Evolutionary conservation across 1,140 invertebrate species (phyloP).

Genomic region (Hestina assimilis): DNA sequence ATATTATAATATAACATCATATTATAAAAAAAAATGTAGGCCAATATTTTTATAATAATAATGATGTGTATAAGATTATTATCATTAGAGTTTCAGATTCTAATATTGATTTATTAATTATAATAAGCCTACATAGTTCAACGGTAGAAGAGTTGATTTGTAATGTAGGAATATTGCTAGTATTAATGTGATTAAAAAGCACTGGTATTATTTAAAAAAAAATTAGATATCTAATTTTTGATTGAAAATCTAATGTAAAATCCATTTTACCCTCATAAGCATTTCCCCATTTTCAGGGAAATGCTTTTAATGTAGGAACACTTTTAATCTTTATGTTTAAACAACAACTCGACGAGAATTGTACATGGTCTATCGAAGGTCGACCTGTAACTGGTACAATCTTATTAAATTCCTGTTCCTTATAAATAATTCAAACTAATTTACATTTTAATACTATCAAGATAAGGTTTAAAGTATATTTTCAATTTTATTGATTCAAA

Average conservation of each 20-base stretch:
- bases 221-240: too few relatives aligned
- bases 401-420: slow-evolving; percentile 30
- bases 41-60: background rate
- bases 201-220: background rate
- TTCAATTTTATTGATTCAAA: background rate
- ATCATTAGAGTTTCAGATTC: too few relatives aligned
- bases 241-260: background rate
- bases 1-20: background rate
- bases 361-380: slow-evolving; percentile 31
- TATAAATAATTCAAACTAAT: background rate
- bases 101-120: too few relatives aligned
- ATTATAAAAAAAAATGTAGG: background rate
- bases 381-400: slow-evolving; percentile 15
- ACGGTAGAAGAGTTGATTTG: too few relatives aligned
- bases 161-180: too few relatives aligned
- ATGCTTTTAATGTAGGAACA: slow-evolving; percentile 15
- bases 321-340: slow-evolving; percentile 9
- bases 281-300: background rate
- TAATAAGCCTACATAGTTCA: too few relatives aligned
- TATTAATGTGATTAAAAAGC: too few relatives aligned
- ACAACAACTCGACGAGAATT: slow-evolving; percentile 13
- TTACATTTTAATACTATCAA: background rate
- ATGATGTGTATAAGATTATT: too few relatives aligned
- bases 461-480: background rate
- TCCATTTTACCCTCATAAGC: background rate